phyloP scores from a whole-genome alignment of 2,797 vertebrate genomes.

The Astyanax mexicanus region DNA sequence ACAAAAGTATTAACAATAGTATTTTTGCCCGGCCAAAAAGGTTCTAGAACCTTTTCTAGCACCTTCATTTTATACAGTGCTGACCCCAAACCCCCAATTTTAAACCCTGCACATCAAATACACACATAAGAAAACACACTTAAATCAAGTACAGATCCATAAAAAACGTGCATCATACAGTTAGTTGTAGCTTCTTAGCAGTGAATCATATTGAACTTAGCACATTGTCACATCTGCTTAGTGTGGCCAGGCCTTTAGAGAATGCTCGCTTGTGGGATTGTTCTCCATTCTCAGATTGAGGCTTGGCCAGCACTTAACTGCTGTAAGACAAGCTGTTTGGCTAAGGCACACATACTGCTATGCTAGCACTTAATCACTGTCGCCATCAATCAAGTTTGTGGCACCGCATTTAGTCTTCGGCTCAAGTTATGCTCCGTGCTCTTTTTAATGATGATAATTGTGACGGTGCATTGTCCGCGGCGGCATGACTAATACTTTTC shows the following conservation, averaged over 20 bases:
- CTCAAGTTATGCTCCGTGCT: conserved; percentile 28
- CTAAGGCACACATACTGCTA: conserved; percentile 39
- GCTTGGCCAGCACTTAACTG: conserved; percentile 32
- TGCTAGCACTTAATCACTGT: conserved; percentile 40
- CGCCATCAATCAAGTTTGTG: conserved; percentile 43
- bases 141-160: not conserved
- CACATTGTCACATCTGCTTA: not conserved
- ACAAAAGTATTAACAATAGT: no score
- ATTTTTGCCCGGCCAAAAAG: no score
- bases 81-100: no score
- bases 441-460: conserved; percentile 44
- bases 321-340: conserved; percentile 51
- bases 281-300: not conserved
- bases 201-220: conserved; percentile 1
- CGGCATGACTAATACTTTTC: conserved; percentile 7
- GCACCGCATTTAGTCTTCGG: conserved; percentile 46
- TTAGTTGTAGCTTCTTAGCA: not conserved
- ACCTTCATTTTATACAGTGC: no score
- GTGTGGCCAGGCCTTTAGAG: not conserved
- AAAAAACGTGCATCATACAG: no score
- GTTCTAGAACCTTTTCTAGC: no score
- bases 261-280: not conserved
- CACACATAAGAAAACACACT: no score
- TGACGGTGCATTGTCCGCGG: conserved; percentile 10
- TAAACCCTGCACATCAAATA: no score